A percentile compares a stretch with the other conserved stretches of the same genome.
Evolutionary conservation across 2,113 vertebrate species (phyloP).

Genomic region (Calonectris borealis): DNA sequence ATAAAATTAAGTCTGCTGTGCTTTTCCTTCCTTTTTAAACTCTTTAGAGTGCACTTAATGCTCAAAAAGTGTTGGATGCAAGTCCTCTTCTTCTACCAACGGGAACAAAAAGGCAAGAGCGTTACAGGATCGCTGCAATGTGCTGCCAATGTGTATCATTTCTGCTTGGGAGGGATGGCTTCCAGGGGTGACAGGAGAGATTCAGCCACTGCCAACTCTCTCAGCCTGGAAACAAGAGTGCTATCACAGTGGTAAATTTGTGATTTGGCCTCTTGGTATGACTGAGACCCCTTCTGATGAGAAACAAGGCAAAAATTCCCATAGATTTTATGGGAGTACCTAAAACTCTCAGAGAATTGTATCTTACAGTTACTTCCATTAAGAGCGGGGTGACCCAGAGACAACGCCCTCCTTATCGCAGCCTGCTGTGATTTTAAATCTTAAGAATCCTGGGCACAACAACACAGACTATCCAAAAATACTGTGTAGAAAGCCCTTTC

Average conservation of each 20-base stretch:
- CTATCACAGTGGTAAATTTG: neutral
- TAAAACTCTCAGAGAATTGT: neutral
- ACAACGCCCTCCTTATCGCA: neutral
- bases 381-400: neutral
- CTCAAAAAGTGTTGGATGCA: neutral
- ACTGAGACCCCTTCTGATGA: neutral
- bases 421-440: neutral
- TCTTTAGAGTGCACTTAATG: neutral
- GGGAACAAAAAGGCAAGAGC: neutral
- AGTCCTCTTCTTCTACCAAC: neutral
- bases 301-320: neutral
- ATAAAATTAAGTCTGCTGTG: neutral
- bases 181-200: conserved; percentile 42
- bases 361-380: neutral
- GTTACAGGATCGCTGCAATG: neutral
- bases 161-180: conserved; percentile 1
- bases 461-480: neutral
- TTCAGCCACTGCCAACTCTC: neutral
- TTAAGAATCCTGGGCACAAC: neutral
- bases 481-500: neutral
- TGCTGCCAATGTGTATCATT: neutral
- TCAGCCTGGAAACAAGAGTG: neutral
- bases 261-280: neutral
- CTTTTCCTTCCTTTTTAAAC: conserved; percentile 1
- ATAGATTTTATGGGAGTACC: neutral